Evolutionary conservation across 2,888 invertebrate genomes (phyloP).

Genomic region (Leptopilina drosophilae): DNA sequence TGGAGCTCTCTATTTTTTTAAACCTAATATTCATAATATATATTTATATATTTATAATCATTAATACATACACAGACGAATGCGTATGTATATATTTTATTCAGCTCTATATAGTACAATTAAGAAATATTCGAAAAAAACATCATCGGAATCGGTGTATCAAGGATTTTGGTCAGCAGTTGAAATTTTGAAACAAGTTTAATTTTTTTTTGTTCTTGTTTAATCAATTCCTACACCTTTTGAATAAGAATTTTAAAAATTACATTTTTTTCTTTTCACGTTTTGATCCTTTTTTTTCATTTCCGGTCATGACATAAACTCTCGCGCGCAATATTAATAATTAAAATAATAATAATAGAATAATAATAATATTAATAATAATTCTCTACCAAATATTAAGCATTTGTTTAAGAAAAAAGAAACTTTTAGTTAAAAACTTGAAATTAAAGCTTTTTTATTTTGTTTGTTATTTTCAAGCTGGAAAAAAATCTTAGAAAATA

Average conservation of each 20-base stretch:
- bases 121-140: constrained; percentile 45
- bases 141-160: constrained; percentile 36
- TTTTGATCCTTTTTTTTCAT: too few relatives aligned
- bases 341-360: too few relatives aligned
- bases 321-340: constrained; percentile 9
- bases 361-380: not conserved
- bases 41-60: constrained; percentile 47
- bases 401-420: constrained; percentile 12
- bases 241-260: constrained; percentile 14
- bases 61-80: constrained; percentile 36
- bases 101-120: constrained; percentile 52
- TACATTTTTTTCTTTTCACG: constrained; percentile 12
- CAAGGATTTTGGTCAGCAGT: constrained; percentile 47
- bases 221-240: not conserved
- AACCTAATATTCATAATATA: constrained; percentile 54
- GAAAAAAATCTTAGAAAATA: not conserved
- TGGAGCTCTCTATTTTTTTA: constrained; percentile 43
- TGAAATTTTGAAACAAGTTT: constrained; percentile 41
- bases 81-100: constrained; percentile 44
- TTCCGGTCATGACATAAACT: constrained; percentile 20
- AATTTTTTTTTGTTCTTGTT: not conserved
- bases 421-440: not conserved
- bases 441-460: not conserved
- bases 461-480: not conserved
- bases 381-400: constrained; percentile 10